Conservation (phyloP, 2,113 vertebrate species). For the Ophthalmolycus amberensis region DNA sequence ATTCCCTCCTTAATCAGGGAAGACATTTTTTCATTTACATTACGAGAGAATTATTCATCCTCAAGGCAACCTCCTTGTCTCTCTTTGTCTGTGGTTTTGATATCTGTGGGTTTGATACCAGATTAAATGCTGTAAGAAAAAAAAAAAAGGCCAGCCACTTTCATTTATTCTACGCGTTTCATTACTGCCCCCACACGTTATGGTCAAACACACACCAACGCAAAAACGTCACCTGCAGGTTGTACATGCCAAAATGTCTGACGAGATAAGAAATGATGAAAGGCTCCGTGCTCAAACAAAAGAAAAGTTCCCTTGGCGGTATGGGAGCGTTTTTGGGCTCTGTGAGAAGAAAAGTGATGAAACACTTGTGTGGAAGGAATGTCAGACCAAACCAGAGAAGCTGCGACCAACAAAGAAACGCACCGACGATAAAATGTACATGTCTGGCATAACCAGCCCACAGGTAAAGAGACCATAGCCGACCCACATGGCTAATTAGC, state of each 20-base stretch:
- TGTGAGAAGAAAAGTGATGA: constrained; percentile 58
- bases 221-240: constrained; percentile 63
- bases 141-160: constrained; percentile 33
- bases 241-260: constrained; percentile 60
- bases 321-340: constrained; percentile 50
- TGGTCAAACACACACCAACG: constrained; percentile 59
- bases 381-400: constrained; percentile 51
- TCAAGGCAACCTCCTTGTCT: constrained; percentile 31
- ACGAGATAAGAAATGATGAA: constrained; percentile 71
- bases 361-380: constrained; percentile 64
- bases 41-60: constrained; percentile 43
- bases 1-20: constrained; percentile 37
- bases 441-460: constrained; percentile 10
- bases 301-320: constrained; percentile 56
- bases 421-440: constrained; percentile 39
- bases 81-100: constrained; percentile 40
- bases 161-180: constrained; percentile 56
- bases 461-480: constrained; percentile 25
- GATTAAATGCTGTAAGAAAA: constrained; percentile 36
- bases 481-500: constrained; percentile 69
- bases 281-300: constrained; percentile 67
- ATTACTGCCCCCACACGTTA: constrained; percentile 62
- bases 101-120: constrained; percentile 34
- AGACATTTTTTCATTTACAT: constrained; percentile 37
- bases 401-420: constrained; percentile 39